These are phyloP conservation scores for Crocallis elinguaria DNA, from an alignment of 2,888 invertebrate species.

Conservation along the genomic window DNA sequence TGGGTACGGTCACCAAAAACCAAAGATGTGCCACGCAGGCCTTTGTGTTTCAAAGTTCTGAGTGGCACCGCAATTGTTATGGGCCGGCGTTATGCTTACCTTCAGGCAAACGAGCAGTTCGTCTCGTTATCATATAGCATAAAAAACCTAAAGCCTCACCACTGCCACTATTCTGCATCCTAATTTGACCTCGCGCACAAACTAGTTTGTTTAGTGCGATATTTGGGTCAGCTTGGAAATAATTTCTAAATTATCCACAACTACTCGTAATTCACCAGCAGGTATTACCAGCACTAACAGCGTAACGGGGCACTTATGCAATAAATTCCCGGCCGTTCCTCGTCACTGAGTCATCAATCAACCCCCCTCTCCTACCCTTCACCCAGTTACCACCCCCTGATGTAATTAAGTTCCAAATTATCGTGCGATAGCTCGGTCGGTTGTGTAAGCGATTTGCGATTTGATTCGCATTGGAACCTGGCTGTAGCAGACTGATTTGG, in stretches of 20 bases:
- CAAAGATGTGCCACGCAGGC: no score
- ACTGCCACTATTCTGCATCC: no score
- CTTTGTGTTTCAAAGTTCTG: no score
- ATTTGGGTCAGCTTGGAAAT: slow-evolving; percentile 19
- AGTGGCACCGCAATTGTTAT: no score
- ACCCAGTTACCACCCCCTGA: slow-evolving; percentile 34
- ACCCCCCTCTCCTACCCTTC: slow-evolving; percentile 34
- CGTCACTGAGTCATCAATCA: slow-evolving; percentile 64
- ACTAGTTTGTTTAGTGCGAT: no score
- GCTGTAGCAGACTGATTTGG: slow-evolving; percentile 3
- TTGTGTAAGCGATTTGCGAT: slow-evolving; percentile 30
- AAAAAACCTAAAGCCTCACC: no score
- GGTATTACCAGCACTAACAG: slow-evolving; percentile 7
- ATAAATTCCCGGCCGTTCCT: slow-evolving; percentile 48
- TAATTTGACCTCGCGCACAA: no score
- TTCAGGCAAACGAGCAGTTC: no score
- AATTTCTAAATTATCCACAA: slow-evolving; percentile 29
- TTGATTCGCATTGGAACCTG: no score
- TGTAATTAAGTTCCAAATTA: slow-evolving; percentile 64
- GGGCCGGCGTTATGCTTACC: no score
- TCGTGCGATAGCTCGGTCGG: slow-evolving; percentile 32
- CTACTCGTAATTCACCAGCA: slow-evolving; percentile 27
- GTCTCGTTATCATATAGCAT: no score
- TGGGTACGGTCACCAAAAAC: no score
- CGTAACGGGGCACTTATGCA: slow-evolving; percentile 27